These are phyloP conservation scores for Bujurquina vittata DNA, from an alignment of 2,113 vertebrate species.

Conservation along the genomic window DNA sequence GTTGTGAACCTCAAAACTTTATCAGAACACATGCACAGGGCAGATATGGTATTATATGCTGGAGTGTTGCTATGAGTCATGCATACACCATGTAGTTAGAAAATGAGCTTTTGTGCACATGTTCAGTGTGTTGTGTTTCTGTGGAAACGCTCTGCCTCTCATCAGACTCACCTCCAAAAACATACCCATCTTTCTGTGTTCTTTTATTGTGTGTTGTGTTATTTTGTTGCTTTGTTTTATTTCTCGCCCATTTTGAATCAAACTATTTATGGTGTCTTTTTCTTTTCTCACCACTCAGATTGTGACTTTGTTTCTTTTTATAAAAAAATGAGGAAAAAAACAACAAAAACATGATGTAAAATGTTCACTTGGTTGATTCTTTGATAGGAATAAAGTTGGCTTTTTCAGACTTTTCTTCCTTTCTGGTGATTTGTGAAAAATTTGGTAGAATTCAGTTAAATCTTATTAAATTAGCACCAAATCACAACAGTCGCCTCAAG, in stretches of 20 bases:
- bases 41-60: neutral
- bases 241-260: conserved; percentile 38
- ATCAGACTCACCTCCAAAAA: neutral
- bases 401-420: conserved; percentile 50
- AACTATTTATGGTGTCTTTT: conserved; percentile 68
- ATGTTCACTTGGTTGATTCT: conserved; percentile 57
- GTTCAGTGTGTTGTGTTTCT: conserved; percentile 4
- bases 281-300: conserved; percentile 63
- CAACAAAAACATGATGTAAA: conserved; percentile 33
- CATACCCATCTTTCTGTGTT: neutral
- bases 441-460: neutral
- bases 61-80: neutral
- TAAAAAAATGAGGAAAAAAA: conserved; percentile 15
- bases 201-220: neutral
- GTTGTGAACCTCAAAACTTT: conserved; percentile 1
- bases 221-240: neutral
- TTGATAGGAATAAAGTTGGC: conserved; percentile 73
- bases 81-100: neutral
- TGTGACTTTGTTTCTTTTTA: conserved; percentile 78
- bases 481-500: too few species aligned
- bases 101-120: neutral
- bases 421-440: neutral
- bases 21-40: neutral
- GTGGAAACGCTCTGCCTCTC: neutral
- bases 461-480: too few species aligned